Base-by-base conservation (phyloP, 1,140 invertebrate genomes). In the Gyrodactylus salaris region DNA sequence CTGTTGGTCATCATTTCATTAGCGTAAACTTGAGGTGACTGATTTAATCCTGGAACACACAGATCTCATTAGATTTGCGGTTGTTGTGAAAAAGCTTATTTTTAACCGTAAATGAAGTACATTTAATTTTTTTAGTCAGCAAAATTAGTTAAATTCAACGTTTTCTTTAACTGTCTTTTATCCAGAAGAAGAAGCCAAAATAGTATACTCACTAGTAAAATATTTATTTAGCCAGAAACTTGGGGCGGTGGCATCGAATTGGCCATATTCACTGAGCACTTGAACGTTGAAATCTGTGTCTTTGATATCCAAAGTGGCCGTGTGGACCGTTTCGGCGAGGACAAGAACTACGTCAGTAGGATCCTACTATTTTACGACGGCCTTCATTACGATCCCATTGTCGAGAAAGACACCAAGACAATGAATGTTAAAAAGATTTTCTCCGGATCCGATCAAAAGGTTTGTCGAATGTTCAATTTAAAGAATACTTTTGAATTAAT, bases 181-280 rank as follows among this genome's bases (percentile, higher is more conserved):
- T n/a, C n/a, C n/a, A n/a, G n/a, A n/a, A n/a, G n/a, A n/a, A n/a
- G n/a, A n/a, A n/a, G n/a, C n/a, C n/a, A n/a, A n/a, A n/a, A n/a
- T n/a, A n/a, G n/a, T n/a, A n/a, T n/a, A n/a, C n/a, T n/a, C n/a
- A n/a, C n/a, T n/a, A n/a, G n/a, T n/a, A n/a, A n/a, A n/a, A n/a
- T n/a, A n/a, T 7, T 54, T 54, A 20, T 21, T 69, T n/a, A 69
- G 71, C 19, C 24, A 72, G 77, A 78, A 25, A 79, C 89, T 0
- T 96, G 92, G 92, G 91, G 91, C 75, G 91, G 92, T 76, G 91
- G 88, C 68, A 95, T 96, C 76, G 92, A 96, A 83, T 82, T 91
- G 1, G 82, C 89, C 0, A 88, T 95, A 74, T 80, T 96, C n/a
- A 87, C 88, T 1, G 85, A 86, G 77, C 87, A 87, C 80, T 94